phyloP scores from a whole-genome alignment of 2,113 vertebrate species.

The Cyanoramphus novaezelandiae region DNA sequence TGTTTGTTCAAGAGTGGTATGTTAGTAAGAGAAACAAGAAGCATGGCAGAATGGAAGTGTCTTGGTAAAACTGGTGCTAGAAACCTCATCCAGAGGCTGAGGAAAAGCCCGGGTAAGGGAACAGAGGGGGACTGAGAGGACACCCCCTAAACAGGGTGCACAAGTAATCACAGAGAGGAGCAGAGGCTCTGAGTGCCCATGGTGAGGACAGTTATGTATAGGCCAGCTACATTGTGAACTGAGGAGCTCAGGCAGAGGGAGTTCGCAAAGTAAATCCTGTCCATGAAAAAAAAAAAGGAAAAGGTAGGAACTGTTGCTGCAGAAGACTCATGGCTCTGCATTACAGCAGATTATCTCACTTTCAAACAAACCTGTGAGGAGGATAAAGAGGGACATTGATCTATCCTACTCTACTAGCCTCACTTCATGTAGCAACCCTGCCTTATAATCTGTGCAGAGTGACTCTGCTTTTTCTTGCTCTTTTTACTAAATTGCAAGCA shows the following conservation, averaged over 20 bases:
- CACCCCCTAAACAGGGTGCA: not conserved
- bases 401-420: not conserved
- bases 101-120: not conserved
- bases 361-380: not conserved
- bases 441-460: not conserved
- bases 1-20: not conserved
- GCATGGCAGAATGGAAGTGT: not conserved
- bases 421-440: not conserved
- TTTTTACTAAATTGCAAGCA: not conserved
- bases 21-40: not conserved
- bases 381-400: rapidly evolving
- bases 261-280: not conserved
- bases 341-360: not conserved
- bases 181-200: rapidly evolving
- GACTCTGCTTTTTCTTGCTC: not conserved
- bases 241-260: not conserved
- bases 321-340: not conserved
- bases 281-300: too few species aligned
- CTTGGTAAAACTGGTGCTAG: not conserved
- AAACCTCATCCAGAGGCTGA: not conserved
- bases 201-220: rapidly evolving
- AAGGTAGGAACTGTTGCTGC: not conserved
- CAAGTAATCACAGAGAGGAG: not conserved
- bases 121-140: not conserved
- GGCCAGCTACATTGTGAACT: not conserved